Evolutionary conservation across 1,140 invertebrate genomes (phyloP), one percentile per base, ranked within the genome.

Genomic region (Drosophila azteca): DNA sequence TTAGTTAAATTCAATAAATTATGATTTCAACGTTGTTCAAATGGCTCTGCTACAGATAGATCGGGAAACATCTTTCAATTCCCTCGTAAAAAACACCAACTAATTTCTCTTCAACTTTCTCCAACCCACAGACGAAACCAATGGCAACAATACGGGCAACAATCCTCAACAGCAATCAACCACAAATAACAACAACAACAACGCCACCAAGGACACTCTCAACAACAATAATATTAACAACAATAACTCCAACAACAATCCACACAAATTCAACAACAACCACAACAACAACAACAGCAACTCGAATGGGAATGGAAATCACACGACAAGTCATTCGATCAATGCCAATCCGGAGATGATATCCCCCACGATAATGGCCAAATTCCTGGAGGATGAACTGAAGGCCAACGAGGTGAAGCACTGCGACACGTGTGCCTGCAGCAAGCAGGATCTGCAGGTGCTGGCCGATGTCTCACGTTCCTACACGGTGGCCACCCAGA

Each of bases 351-450:
- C 93, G 20, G 97, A 97, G 66, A 95, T 96, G 78, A 97, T 99
- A 22, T 98, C 97, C 8, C 97, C 97, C 35, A 95, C 97, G 13
- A 95, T 98, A 50, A 97, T 99, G 95, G 97, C 97, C 2, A 97
- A 98, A 93, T 96, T 98, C 48, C 93, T 99, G 29, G 96, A 98
- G 90, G 97, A 98, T 73, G 93, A 94, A 85, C 95, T 93, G 90
- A 96, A 94, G 92, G 95, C 94, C 92, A 95, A 94, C 78, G 93
- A 95, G 61, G 93, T 94, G 7, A 96, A 96, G 90, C 97, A 97
- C 79, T 97, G 96, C 91, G 94, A 95, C 67, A 96, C 95, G 1
- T 97, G 96, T 79, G 94, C 94, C 45, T 97, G 96, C 92, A 93
- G 93, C 29, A 94, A 94, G 80, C 91, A 93, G 41, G 93, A 94